These are phyloP conservation scores for Apotomis turbidana DNA, from an alignment of 2,888 invertebrate species.

Conservation along the genomic window DNA sequence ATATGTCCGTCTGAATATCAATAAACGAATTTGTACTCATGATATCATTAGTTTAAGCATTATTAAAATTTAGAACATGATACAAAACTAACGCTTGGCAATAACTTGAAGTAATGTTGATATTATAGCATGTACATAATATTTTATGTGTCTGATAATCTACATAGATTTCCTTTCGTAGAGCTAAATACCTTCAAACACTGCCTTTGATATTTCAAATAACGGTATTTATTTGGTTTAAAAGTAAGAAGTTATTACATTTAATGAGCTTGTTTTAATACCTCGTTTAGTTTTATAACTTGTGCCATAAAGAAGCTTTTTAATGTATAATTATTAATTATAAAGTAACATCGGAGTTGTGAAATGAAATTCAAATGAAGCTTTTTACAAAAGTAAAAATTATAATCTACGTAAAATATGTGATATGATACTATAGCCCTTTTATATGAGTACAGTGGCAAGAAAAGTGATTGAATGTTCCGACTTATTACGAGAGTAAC, in stretches of 20 bases:
- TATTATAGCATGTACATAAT: slow-evolving; percentile 48
- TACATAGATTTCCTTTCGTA: slow-evolving; percentile 29
- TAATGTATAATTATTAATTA: slow-evolving; percentile 54
- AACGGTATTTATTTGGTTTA: slow-evolving; percentile 45
- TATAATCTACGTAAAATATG: slow-evolving; percentile 81
- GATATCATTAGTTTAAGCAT: slow-evolving; percentile 78
- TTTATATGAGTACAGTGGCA: slow-evolving; percentile 31
- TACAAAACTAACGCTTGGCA: slow-evolving; percentile 77
- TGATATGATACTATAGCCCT: slow-evolving; percentile 64
- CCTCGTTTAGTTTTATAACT: slow-evolving; percentile 64
- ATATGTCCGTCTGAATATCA: slow-evolving; percentile 79
- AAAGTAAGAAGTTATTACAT: slow-evolving; percentile 42
- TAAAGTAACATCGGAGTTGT: slow-evolving; percentile 78
- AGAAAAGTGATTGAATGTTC: neutral
- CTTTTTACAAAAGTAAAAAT: slow-evolving; percentile 67
- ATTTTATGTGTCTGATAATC: slow-evolving; percentile 26
- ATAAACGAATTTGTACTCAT: slow-evolving; percentile 79
- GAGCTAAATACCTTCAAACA: slow-evolving; percentile 11
- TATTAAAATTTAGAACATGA: slow-evolving; percentile 57
- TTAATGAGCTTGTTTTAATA: slow-evolving; percentile 48
- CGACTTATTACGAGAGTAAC: neutral
- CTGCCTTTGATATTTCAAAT: slow-evolving; percentile 32
- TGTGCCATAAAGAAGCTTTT: slow-evolving; percentile 74
- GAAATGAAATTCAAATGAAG: slow-evolving; percentile 75
- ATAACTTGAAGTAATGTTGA: slow-evolving; percentile 68